A percentile compares a stretch with the other conserved stretches of the same genome.
phyloP scores from a whole-genome alignment of 2,888 invertebrate species.

The Gortyna flavago region DNA sequence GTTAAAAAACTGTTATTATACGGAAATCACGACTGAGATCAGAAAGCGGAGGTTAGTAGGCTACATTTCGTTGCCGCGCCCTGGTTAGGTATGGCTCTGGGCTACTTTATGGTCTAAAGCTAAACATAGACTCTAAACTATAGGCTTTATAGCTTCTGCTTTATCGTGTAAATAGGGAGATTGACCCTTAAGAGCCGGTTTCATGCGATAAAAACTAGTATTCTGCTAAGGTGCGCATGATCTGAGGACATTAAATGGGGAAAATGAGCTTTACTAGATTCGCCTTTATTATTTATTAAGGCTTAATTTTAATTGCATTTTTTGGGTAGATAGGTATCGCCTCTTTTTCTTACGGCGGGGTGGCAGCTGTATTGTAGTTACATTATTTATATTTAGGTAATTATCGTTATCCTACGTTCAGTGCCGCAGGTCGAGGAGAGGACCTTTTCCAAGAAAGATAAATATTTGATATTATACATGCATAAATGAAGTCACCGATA shows the following conservation, averaged over 20 bases:
- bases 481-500: neutral
- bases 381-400: neutral
- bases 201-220: neutral
- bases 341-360: neutral
- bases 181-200: neutral
- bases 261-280: neutral
- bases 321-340: neutral
- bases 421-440: neutral
- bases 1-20: neutral
- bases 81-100: neutral
- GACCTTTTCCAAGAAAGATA: constrained; percentile 10
- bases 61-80: constrained; percentile 4
- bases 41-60: constrained; percentile 1
- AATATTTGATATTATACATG: neutral
- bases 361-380: neutral
- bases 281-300: neutral
- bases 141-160: neutral
- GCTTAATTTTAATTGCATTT: neutral
- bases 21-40: constrained; percentile 22
- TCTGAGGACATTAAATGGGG: neutral
- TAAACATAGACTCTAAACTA: neutral
- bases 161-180: neutral
- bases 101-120: constrained; percentile 1
- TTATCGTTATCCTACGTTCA: neutral
- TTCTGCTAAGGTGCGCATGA: neutral